Evolutionary conservation across 2,797 vertebrate species (phyloP), one percentile per base, ranked within the genome.

Genomic region (Liasis olivaceus): DNA sequence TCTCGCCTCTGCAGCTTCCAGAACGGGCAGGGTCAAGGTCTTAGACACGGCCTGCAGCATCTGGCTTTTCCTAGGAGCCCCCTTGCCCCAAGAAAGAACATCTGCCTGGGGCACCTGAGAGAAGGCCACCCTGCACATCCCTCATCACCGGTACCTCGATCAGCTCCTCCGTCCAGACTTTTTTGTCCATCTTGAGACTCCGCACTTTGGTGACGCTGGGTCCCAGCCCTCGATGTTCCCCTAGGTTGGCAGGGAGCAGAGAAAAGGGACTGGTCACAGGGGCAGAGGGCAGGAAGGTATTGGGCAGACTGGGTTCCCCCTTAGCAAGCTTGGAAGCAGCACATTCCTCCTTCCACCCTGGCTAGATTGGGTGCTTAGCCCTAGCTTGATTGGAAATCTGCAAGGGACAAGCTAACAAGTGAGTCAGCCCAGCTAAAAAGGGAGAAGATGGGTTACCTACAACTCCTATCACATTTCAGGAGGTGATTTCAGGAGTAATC

Each of bases 101-200:
- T 2, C 22, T 14, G 2, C 11, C 51, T 20, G 5, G 11, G 17
- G 13, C 2, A 1, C 8, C 22, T 1, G 20, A 28, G 11, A 2
- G 0, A 15, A 51, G 4, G 20, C 3, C n/a, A 22, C 36, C 56
- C 56, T 24, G 14, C 56, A 4, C 4, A 13, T 4, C 14, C 12
- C 9, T 7, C 36, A 1, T 9, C 1, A 0, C 5, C 9, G 0
- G 1, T 97, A 99, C 99, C 99, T 99, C 92, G 0, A 99, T 98
- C 60, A 99, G 98, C 69, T 99, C 98, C 91, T 99, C 98, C 0
- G 99, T 99, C 99, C 99, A 99, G 91, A 99, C 98, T 85, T 99
- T 99, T 94, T 97, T 98, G 97, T 99, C 99, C 99, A 99, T 99
- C 97, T 99, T 99, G 72, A 99, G 97, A 96, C 99, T 99, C 64